A percentile compares a stretch with the other conserved stretches of the same genome.
phyloP scores from a whole-genome alignment of 2,888 invertebrate species.

The Mesorhabditis belari region DNA sequence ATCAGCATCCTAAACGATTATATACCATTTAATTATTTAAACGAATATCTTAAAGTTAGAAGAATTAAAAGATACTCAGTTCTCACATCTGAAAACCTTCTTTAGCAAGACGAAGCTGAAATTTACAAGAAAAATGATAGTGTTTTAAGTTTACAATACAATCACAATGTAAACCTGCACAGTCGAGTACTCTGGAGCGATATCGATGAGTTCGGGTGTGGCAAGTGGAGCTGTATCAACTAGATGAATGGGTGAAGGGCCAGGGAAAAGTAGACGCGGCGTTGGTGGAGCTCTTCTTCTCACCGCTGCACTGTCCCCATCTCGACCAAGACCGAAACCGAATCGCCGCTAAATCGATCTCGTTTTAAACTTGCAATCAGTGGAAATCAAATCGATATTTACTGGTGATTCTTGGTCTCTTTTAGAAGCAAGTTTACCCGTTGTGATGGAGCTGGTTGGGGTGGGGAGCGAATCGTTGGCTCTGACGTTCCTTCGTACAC shows the following conservation, averaged over 20 bases:
- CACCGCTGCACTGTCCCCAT: not conserved
- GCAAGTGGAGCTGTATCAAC: conserved; percentile 27
- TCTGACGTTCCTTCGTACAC: not conserved
- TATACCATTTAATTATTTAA: no score
- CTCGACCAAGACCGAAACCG: not conserved
- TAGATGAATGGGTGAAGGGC: not conserved
- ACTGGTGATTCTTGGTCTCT: no score
- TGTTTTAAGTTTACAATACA: no score
- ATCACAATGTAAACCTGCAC: conserved; percentile 20
- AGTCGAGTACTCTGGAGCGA: conserved; percentile 22
- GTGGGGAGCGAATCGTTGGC: not conserved
- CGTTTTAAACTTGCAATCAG: no score
- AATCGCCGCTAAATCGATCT: not conserved
- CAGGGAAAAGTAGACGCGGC: not conserved
- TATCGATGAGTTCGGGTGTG: conserved; percentile 31
- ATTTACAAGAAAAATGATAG: no score
- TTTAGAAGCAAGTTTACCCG: no score
- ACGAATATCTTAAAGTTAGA: no score
- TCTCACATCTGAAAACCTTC: no score
- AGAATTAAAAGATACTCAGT: no score
- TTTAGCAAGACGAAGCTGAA: no score
- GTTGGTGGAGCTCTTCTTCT: not conserved
- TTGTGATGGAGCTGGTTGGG: not conserved
- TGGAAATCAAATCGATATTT: no score
- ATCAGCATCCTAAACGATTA: not conserved